Conservation (phyloP, 2,888 invertebrate genomes). For the Tridacna crocea region DNA sequence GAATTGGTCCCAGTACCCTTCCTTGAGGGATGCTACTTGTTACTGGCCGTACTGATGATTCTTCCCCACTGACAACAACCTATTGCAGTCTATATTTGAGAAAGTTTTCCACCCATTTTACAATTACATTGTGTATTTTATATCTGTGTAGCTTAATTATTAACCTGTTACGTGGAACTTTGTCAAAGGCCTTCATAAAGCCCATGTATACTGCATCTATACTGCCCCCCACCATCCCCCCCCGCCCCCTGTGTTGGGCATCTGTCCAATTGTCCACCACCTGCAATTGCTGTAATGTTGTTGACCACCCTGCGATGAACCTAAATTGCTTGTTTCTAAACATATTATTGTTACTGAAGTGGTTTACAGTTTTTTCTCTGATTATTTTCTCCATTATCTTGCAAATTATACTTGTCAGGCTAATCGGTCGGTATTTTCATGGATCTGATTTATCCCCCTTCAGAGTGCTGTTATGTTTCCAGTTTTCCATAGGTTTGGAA, state of each 20-base stretch:
- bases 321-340: conserved; percentile 43
- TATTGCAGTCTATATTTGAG: no score
- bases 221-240: no score
- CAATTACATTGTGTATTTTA: no score
- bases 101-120: no score
- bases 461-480: not conserved
- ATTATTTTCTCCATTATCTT: conserved; percentile 30
- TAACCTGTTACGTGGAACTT: no score
- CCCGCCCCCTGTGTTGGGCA: not conserved
- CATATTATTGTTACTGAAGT: conserved; percentile 27
- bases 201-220: conserved; percentile 11
- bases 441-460: no score
- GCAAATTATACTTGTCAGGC: not conserved
- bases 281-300: conserved; percentile 26
- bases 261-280: conserved; percentile 25
- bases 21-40: no score
- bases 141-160: no score
- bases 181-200: conserved; percentile 18
- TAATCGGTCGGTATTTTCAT: not conserved
- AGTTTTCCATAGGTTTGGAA: no score
- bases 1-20: no score
- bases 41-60: no score
- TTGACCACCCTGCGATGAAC: conserved; percentile 27
- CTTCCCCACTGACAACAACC: no score
- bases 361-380: conserved; percentile 20